These are phyloP conservation scores for Leptestheria dahalacensis DNA, from an alignment of 1,140 invertebrate genomes.

Conservation along the genomic window DNA sequence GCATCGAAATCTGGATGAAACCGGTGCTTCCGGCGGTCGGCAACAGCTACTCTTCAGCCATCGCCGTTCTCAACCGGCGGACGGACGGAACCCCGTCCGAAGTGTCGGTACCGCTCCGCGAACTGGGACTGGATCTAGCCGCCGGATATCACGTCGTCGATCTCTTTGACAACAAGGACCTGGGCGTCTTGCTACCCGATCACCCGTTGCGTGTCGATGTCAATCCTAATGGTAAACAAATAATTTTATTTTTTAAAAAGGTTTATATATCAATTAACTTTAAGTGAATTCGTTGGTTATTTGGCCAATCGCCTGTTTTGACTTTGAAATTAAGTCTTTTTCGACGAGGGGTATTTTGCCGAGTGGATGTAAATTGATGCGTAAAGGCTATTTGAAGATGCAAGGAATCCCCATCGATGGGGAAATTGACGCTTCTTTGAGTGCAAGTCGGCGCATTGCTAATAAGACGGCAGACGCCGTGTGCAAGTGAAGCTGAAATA, in stretches of 20 bases:
- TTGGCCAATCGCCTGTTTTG: neutral
- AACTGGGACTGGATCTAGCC: slow-evolving; percentile 59
- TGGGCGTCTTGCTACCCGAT: slow-evolving; percentile 61
- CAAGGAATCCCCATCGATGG: no score
- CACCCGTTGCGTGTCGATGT: slow-evolving; percentile 85
- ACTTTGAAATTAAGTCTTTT: neutral
- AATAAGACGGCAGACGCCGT: no score
- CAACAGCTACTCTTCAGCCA: slow-evolving; percentile 70
- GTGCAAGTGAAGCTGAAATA: no score
- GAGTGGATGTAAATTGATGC: no score
- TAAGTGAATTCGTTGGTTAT: no score
- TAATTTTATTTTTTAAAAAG: slow-evolving; percentile 5
- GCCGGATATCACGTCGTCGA: slow-evolving; percentile 73
- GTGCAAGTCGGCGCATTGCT: no score
- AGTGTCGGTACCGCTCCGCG: slow-evolving; percentile 66
- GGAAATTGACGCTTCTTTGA: no score
- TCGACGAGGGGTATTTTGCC: neutral
- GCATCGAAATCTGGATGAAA: slow-evolving; percentile 81
- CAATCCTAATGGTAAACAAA: slow-evolving; percentile 60
- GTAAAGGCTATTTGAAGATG: no score
- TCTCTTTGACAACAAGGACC: slow-evolving; percentile 69
- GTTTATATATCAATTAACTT: neutral
- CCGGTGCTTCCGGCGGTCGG: slow-evolving; percentile 65
- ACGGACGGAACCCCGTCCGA: slow-evolving; percentile 81
- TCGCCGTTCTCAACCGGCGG: slow-evolving; percentile 69